Conservation (phyloP, 2,113 vertebrate genomes). For the Herpailurus yagouaroundi region DNA sequence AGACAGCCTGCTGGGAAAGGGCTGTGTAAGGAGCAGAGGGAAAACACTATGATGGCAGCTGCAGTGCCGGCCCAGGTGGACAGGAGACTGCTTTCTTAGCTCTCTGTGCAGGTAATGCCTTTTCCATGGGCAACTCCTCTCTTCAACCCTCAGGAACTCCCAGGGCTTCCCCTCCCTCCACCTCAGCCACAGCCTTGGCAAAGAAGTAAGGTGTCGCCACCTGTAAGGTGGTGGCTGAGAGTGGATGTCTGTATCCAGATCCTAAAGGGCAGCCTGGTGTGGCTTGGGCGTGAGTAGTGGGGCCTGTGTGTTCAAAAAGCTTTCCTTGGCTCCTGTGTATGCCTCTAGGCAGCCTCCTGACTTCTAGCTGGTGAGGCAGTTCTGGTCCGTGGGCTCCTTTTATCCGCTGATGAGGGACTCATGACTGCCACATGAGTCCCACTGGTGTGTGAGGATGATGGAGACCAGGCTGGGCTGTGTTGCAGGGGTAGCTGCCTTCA, state of each 20-base stretch:
- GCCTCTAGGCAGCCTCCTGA: background rate
- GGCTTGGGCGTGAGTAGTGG: background rate
- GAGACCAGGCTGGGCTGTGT: background rate
- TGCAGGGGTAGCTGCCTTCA: background rate
- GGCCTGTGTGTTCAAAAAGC: background rate
- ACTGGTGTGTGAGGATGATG: background rate
- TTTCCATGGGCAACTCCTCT: background rate
- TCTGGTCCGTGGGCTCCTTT: background rate
- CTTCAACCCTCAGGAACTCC: background rate
- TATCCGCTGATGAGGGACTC: background rate
- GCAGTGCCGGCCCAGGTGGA: background rate
- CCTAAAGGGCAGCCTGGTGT: background rate
- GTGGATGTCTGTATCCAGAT: background rate
- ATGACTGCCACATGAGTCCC: background rate
- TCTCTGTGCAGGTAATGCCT: background rate
- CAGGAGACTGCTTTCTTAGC: background rate
- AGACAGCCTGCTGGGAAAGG: background rate
- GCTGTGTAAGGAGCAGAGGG: background rate
- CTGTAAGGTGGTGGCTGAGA: background rate
- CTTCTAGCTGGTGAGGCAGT: background rate
- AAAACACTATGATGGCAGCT: background rate
- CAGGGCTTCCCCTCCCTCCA: background rate
- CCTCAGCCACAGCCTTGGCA: background rate
- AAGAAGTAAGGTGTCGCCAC: background rate
- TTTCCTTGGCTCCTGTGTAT: background rate